A percentile compares a stretch with the other conserved stretches of the same genome.
These are phyloP conservation scores for Zelostemma sp. DNA, from an alignment of 1,140 invertebrate species.

Conservation along the genomic window DNA sequence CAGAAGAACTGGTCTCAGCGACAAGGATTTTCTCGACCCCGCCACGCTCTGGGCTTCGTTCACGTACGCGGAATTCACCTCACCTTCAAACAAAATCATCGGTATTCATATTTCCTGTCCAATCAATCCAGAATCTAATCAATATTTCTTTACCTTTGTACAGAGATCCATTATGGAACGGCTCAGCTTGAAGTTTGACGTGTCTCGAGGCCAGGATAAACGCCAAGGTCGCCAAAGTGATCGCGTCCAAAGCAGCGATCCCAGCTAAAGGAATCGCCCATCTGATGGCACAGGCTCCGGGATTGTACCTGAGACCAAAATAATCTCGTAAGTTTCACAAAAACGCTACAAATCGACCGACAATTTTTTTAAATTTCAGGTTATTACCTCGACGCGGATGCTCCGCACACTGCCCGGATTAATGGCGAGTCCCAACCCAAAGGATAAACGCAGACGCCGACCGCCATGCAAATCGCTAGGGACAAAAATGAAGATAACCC, in stretches of 20 bases:
- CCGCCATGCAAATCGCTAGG: slow-evolving; percentile 84
- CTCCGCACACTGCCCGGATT: slow-evolving; percentile 89
- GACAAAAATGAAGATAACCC: slow-evolving; percentile 49
- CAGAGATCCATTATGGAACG: slow-evolving; percentile 75
- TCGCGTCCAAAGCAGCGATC: slow-evolving; percentile 91
- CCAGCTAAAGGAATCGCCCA: slow-evolving; percentile 97
- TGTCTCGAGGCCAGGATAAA: slow-evolving; percentile 94
- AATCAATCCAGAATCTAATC: not conserved
- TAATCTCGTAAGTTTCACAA: not conserved
- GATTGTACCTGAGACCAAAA: slow-evolving; percentile 69
- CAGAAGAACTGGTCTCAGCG: slow-evolving; percentile 86
- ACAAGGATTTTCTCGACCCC: slow-evolving; percentile 86
- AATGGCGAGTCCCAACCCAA: slow-evolving; percentile 89
- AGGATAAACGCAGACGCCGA: slow-evolving; percentile 91
- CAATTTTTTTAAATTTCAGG: not conserved
- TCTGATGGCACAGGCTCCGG: slow-evolving; percentile 87
- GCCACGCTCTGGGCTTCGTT: slow-evolving; percentile 84
- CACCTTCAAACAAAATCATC: slow-evolving; percentile 77
- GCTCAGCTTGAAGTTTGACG: slow-evolving; percentile 86
- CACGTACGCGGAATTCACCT: slow-evolving; percentile 88
- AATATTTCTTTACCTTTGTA: slow-evolving; percentile 69
- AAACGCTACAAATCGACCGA: not conserved
- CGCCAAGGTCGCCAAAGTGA: slow-evolving; percentile 89
- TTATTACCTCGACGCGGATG: slow-evolving; percentile 77
- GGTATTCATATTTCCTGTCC: no score